Evolutionary conservation across 2,113 vertebrate genomes (phyloP).

Genomic region (Pundamilia nyererei): DNA sequence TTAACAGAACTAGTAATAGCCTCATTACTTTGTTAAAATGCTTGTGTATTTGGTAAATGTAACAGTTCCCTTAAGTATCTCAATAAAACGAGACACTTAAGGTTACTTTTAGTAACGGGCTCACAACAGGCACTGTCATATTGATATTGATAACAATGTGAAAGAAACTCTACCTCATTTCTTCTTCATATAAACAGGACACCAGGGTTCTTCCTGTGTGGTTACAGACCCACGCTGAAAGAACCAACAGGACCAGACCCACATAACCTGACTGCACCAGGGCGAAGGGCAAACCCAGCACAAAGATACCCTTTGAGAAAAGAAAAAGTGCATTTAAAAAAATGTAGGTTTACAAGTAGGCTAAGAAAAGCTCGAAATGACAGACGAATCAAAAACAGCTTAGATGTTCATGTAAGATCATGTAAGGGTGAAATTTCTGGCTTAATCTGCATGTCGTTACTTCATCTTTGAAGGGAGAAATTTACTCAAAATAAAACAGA

Average conservation of each 20-base stretch:
- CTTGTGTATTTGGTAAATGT: not conserved
- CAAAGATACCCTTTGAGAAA: slow-evolving; percentile 73
- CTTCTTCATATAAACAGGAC: slow-evolving; percentile 73
- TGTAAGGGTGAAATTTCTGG: not conserved
- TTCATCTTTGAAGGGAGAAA: not conserved
- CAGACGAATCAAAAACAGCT: not conserved
- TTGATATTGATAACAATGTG: not conserved
- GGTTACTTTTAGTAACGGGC: not conserved
- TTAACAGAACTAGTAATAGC: not conserved
- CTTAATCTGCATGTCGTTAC: not conserved
- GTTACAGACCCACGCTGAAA: slow-evolving; percentile 73
- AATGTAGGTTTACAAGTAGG: not conserved
- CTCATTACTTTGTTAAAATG: not conserved
- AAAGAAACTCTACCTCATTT: slow-evolving; percentile 29
- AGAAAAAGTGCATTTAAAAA: not conserved
- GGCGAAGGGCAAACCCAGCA: slow-evolving; percentile 73
- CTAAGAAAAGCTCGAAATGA: not conserved
- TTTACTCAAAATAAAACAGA: not conserved
- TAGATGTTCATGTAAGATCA: not conserved
- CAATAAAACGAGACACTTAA: not conserved
- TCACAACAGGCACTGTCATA: not conserved
- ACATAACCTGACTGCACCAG: slow-evolving; percentile 74
- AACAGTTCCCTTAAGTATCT: not conserved
- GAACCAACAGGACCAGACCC: slow-evolving; percentile 69
- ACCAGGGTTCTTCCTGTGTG: slow-evolving; percentile 78